Percentiles rank a stretch among this genome's conserved stretches.
phyloP scores from a whole-genome alignment of 2,888 invertebrate genomes.

The Mesorhabditis spiculigera region DNA sequence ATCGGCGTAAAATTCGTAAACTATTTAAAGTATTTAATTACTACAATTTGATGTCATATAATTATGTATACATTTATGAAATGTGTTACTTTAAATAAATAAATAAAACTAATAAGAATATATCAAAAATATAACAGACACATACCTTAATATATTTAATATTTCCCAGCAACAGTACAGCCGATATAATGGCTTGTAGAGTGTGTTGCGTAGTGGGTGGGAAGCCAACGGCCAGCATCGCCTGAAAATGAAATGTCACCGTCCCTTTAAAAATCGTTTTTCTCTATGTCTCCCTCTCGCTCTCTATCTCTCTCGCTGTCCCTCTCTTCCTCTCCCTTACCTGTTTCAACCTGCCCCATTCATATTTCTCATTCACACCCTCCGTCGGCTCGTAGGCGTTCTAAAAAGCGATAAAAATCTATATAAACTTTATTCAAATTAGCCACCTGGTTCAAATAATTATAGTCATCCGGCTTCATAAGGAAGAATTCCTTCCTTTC shows the following conservation, averaged over 20 bases:
- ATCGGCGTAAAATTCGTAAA: background rate
- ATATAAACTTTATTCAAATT: conserved; percentile 10
- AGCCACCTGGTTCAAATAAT: conserved; percentile 77
- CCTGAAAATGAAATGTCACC: conserved; percentile 70
- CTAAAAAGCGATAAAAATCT: too few species aligned
- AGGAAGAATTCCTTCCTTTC: conserved; percentile 80
- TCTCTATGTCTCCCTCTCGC: too few species aligned
- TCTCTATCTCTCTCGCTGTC: too few species aligned
- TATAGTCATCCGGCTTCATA: conserved; percentile 79
- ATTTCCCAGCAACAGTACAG: conserved; percentile 81
- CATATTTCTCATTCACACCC: conserved; percentile 84
- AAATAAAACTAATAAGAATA: too few species aligned
- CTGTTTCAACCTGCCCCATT: conserved; percentile 72
- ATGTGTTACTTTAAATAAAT: too few species aligned
- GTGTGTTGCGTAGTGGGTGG: conserved; percentile 74
- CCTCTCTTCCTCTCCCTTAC: too few species aligned
- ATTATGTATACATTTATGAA: background rate
- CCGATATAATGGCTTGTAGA: conserved; percentile 87
- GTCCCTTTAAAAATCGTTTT: too few species aligned
- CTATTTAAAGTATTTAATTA: too few species aligned
- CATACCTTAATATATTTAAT: conserved; percentile 64
- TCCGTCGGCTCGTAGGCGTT: conserved; percentile 81
- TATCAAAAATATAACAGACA: too few species aligned
- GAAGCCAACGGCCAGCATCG: conserved; percentile 84
- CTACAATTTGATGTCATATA: too few species aligned